phyloP scores from a whole-genome alignment of 2,888 invertebrate genomes.

The Ichneumoninae sp. region DNA sequence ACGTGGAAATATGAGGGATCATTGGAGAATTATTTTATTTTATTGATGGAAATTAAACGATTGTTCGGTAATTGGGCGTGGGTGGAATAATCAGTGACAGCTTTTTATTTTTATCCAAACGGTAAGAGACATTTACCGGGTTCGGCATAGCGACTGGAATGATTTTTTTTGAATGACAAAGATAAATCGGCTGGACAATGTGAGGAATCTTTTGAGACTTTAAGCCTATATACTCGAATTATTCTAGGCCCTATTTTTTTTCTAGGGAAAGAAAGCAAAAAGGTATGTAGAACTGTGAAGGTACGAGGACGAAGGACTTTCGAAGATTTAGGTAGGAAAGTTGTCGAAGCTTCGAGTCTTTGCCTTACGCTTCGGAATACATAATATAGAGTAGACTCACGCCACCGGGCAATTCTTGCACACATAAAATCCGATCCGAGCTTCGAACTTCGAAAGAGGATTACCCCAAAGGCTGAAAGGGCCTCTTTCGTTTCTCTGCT shows the following conservation, averaged over 20 bases:
- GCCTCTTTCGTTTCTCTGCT: slow-evolving; percentile 44
- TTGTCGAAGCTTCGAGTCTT: slow-evolving; percentile 40
- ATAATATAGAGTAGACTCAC: slow-evolving; percentile 43
- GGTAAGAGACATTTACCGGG: not conserved
- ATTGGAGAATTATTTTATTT: slow-evolving; percentile 12
- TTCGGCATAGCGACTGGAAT: not conserved
- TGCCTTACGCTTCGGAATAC: slow-evolving; percentile 28
- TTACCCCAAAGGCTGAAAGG: slow-evolving; percentile 46
- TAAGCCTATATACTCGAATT: slow-evolving; percentile 39
- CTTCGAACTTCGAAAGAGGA: slow-evolving; percentile 62
- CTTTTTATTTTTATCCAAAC: not conserved
- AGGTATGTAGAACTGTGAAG: slow-evolving; percentile 17
- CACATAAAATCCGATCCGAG: slow-evolving; percentile 54
- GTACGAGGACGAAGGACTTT: slow-evolving; percentile 43
- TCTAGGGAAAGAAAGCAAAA: slow-evolving; percentile 11
- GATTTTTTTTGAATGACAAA: not conserved
- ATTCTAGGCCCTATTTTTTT: slow-evolving; percentile 16
- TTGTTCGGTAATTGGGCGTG: slow-evolving; percentile 14
- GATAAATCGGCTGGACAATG: slow-evolving; percentile 10
- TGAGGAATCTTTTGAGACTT: slow-evolving; percentile 7
- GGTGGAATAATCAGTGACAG: not conserved
- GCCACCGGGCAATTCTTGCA: slow-evolving; percentile 28
- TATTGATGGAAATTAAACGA: slow-evolving; percentile 9
- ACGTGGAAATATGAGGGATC: slow-evolving; percentile 9
- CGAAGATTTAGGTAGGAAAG: slow-evolving; percentile 49